Conservation (phyloP, 2,113 vertebrate genomes). For the Phylloscopus whistleri region DNA sequence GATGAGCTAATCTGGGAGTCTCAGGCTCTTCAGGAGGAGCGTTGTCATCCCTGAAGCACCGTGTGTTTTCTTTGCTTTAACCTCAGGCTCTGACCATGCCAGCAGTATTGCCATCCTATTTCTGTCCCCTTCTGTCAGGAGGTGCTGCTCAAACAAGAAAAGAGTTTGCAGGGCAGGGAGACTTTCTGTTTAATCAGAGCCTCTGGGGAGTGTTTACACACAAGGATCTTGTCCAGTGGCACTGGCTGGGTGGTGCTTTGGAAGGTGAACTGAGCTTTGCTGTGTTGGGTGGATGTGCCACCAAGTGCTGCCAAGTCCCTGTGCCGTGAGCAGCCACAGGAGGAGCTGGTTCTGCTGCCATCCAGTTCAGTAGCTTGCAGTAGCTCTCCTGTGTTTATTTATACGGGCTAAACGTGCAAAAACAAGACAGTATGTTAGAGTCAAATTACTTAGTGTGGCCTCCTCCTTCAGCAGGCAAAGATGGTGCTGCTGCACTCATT, state of each 20-base stretch:
- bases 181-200: background rate
- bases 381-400: background rate
- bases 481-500: slow-evolving; percentile 39
- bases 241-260: background rate
- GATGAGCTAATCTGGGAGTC: background rate
- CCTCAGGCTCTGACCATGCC: background rate
- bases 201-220: background rate
- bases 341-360: background rate
- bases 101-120: background rate
- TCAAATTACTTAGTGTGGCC: slow-evolving; percentile 34
- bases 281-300: background rate
- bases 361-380: background rate
- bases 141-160: background rate
- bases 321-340: background rate
- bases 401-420: background rate
- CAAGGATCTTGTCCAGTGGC: background rate
- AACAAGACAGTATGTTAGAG: slow-evolving; percentile 43
- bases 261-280: background rate
- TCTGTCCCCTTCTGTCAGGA: background rate
- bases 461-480: slow-evolving; percentile 20
- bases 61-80: background rate
- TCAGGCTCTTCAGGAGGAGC: background rate
- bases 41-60: background rate
- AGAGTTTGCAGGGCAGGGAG: background rate
- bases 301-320: background rate